Conservation (phyloP, 2,113 vertebrate genomes). For the Dasyprocta punctata region DNA sequence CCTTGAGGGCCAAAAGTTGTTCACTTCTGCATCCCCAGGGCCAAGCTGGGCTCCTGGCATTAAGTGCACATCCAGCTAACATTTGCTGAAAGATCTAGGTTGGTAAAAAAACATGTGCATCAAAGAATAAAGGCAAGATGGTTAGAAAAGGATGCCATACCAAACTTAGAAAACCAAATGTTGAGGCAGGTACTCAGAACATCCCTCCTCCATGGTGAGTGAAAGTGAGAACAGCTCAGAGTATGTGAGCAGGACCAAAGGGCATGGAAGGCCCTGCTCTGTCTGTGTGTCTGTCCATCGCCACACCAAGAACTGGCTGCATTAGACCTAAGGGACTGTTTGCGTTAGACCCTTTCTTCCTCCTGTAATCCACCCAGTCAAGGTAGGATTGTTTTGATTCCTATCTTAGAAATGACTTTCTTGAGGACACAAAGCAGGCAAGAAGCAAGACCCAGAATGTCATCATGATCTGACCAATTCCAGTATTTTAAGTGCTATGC, state of each 20-base stretch:
- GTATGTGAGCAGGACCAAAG: rapidly evolving
- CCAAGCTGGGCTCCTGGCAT: not conserved
- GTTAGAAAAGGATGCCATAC: not conserved
- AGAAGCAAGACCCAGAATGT: not conserved
- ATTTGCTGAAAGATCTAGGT: not conserved
- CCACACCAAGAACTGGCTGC: not conserved
- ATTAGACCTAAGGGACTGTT: not conserved
- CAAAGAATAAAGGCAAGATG: not conserved
- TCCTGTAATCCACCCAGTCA: not conserved
- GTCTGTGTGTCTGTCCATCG: not conserved
- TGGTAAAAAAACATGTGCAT: not conserved
- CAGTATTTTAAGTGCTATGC: not conserved
- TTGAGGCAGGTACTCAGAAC: not conserved
- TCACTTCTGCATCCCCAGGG: not conserved
- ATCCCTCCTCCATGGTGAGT: not conserved
- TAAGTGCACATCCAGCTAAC: not conserved
- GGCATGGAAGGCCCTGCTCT: not conserved
- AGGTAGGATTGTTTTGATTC: not conserved
- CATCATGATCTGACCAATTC: not conserved
- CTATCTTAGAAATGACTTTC: not conserved
- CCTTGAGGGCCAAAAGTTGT: not conserved
- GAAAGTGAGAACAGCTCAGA: not conserved
- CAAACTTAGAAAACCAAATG: not conserved
- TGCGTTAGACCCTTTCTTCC: not conserved
- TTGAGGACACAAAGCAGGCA: not conserved